These are phyloP conservation scores for Oryzaephilus surinamensis DNA, from an alignment of 1,140 invertebrate genomes.

Conservation along the genomic window DNA sequence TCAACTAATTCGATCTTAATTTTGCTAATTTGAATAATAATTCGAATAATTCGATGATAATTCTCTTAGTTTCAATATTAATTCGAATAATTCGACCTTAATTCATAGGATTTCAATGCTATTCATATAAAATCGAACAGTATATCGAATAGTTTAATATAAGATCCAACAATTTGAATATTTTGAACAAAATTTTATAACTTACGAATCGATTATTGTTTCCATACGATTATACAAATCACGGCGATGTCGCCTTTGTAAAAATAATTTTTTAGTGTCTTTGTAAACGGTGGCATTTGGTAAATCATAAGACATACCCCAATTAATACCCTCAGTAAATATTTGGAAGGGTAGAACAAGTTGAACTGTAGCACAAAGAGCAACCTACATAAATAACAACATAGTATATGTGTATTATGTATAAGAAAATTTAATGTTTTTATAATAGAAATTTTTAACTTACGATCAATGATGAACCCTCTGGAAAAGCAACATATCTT, in stretches of 20 bases:
- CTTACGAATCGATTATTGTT: conserved; percentile 57
- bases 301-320: conserved; percentile 66
- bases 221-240: conserved; percentile 58
- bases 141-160: too few species aligned
- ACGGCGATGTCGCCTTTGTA: conserved; percentile 43
- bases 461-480: conserved; percentile 60
- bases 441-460: conserved; percentile 38
- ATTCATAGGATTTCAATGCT: too few species aligned
- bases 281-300: too few species aligned
- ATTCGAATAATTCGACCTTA: too few species aligned
- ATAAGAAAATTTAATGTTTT: conserved; percentile 24
- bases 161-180: too few species aligned
- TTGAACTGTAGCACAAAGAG: conserved; percentile 35
- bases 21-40: too few species aligned
- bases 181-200: too few species aligned
- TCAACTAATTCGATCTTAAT: too few species aligned
- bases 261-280: conserved; percentile 44
- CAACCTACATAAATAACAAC: conserved; percentile 15
- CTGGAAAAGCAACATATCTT: conserved; percentile 59
- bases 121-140: too few species aligned
- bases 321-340: conserved; percentile 59
- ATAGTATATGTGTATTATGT: too few species aligned
- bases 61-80: too few species aligned
- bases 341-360: conserved; percentile 36
- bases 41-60: too few species aligned